Evolutionary conservation across 2,888 invertebrate species (phyloP).

Genomic region (Dorcus hopei): DNA sequence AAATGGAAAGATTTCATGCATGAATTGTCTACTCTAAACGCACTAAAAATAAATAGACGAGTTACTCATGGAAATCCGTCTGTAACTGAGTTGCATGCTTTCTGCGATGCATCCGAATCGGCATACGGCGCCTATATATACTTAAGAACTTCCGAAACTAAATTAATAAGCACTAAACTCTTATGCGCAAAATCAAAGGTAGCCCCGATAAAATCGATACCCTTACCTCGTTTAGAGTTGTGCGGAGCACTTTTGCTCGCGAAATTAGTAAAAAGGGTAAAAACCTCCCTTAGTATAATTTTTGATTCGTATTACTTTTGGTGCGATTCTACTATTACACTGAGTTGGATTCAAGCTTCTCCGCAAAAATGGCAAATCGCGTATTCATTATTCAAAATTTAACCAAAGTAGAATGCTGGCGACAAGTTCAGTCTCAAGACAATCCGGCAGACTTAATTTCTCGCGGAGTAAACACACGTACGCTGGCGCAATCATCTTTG

Average conservation of each 20-base stretch:
- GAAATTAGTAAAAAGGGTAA: constrained; percentile 16
- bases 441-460: constrained; percentile 36
- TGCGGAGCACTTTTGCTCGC: constrained; percentile 30
- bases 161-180: background rate
- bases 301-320: too few species aligned
- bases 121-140: constrained; percentile 15
- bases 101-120: constrained; percentile 21
- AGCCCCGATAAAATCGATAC: constrained; percentile 16
- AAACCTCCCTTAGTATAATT: constrained; percentile 2
- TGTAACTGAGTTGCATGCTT: constrained; percentile 23
- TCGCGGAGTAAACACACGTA: constrained; percentile 20
- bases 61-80: background rate
- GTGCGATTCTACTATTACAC: too few species aligned
- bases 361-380: constrained; percentile 27
- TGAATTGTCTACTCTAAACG: too few species aligned
- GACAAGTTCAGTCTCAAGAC: constrained; percentile 25
- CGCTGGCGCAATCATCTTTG: constrained; percentile 4
- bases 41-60: background rate
- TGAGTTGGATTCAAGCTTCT: too few species aligned
- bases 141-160: constrained; percentile 3
- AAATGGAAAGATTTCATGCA: too few species aligned
- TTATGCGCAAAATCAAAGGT: constrained; percentile 16
- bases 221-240: constrained; percentile 32
- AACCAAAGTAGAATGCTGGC: constrained; percentile 24
- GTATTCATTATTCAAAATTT: constrained; percentile 31